These are phyloP conservation scores for Euglossa dilemma DNA, from an alignment of 1,140 invertebrate species.

Conservation along the genomic window DNA sequence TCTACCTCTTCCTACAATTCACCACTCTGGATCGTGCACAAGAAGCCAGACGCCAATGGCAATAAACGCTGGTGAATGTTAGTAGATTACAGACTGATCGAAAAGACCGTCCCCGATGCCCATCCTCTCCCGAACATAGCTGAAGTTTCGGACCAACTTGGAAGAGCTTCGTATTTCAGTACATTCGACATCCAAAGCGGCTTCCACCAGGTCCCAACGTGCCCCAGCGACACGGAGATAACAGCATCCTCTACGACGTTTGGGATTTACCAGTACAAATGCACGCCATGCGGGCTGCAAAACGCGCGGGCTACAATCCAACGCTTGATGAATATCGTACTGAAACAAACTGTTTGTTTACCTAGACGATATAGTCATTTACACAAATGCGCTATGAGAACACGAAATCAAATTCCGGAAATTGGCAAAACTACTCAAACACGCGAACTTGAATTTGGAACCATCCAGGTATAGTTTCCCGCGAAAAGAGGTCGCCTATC, in stretches of 20 bases:
- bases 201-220: neutral
- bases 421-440: neutral
- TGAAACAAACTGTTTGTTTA: slow-evolving; percentile 1
- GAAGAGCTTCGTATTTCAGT: slow-evolving; percentile 2
- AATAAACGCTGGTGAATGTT: too few relatives aligned
- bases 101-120: too few relatives aligned
- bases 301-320: neutral
- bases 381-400: neutral
- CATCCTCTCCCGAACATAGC: too few relatives aligned
- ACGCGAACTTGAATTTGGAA: neutral
- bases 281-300: slow-evolving; percentile 1
- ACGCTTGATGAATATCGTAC: neutral
- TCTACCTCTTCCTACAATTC: neutral
- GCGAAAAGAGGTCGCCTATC: too few relatives aligned
- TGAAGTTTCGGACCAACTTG: too few relatives aligned
- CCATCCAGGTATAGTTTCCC: too few relatives aligned
- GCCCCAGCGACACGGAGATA: neutral
- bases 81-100: too few relatives aligned
- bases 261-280: neutral
- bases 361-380: too few relatives aligned
- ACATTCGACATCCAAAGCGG: neutral
- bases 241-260: neutral
- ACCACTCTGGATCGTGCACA: neutral
- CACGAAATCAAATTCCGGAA: neutral
- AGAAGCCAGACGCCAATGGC: neutral